Conservation (phyloP, 2,888 invertebrate species). For the Timema cristinae region DNA sequence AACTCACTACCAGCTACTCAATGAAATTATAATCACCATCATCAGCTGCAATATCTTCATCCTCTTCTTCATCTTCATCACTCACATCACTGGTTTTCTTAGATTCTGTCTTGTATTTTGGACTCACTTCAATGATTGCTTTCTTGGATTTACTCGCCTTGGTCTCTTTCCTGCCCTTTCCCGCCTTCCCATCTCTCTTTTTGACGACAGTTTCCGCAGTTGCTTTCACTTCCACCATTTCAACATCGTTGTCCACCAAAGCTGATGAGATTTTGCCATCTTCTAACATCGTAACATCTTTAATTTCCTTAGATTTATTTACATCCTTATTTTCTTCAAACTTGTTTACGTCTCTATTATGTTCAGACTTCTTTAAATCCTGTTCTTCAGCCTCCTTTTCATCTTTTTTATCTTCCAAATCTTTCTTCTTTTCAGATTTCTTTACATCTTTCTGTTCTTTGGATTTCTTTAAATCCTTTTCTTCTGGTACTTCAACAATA, state of each 20-base stretch:
- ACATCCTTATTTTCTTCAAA: conserved; percentile 43
- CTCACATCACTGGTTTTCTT: conserved; percentile 38
- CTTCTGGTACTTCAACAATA: conserved; percentile 18
- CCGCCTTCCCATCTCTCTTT: conserved; percentile 39
- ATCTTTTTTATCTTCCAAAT: conserved; percentile 14
- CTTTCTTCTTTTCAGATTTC: conserved; percentile 26
- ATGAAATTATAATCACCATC: too few species aligned
- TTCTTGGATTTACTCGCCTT: conserved; percentile 26
- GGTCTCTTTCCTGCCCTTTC: conserved; percentile 19
- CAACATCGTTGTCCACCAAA: neutral
- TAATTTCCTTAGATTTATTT: conserved; percentile 42
- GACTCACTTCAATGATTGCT: conserved; percentile 28
- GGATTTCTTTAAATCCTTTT: conserved; percentile 25
- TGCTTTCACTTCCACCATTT: neutral
- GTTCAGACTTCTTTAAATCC: conserved; percentile 42
- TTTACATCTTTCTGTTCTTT: conserved; percentile 26
- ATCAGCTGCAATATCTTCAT: neutral
- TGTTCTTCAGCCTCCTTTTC: conserved; percentile 33
- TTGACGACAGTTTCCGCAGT: conserved; percentile 27
- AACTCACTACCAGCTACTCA: too few species aligned
- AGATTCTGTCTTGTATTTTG: conserved; percentile 31
- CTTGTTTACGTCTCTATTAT: conserved; percentile 39
- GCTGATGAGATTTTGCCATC: neutral
- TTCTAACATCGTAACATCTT: neutral
- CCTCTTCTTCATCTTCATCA: conserved; percentile 37